Percentiles rank a stretch among this genome's conserved stretches.
Conservation (phyloP, 2,113 vertebrate genomes). For the Noturus placidus region DNA sequence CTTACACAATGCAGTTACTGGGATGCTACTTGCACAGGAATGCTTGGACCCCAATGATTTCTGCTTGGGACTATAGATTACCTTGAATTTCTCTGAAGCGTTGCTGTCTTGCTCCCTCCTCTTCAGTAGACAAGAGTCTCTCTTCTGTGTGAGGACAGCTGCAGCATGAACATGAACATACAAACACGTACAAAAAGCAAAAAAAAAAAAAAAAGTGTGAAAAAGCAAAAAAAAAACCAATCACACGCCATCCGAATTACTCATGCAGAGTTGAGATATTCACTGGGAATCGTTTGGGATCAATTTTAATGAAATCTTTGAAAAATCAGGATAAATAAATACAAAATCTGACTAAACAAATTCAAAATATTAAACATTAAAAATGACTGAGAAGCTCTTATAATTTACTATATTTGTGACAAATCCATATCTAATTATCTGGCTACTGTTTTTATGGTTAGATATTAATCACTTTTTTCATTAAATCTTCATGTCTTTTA, state of each 20-base stretch:
- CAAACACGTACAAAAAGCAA: no score
- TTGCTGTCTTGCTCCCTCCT: slow-evolving; percentile 75
- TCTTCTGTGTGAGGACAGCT: slow-evolving; percentile 89
- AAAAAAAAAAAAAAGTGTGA: background rate
- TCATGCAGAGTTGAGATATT: background rate
- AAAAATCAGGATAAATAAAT: background rate
- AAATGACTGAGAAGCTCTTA: no score
- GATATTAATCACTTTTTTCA: background rate
- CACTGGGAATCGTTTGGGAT: background rate
- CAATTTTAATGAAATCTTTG: background rate
- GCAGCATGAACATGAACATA: background rate
- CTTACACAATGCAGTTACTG: background rate
- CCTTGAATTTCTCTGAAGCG: slow-evolving; percentile 88
- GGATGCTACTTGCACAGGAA: background rate
- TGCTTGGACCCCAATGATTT: background rate
- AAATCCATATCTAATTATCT: background rate
- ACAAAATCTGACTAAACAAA: background rate
- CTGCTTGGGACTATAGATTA: slow-evolving; percentile 59
- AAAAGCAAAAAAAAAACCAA: background rate
- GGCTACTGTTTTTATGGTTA: background rate
- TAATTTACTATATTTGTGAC: background rate
- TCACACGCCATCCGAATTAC: background rate
- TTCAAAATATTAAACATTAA: background rate
- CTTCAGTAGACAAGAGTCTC: slow-evolving; percentile 73
- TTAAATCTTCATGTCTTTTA: background rate